Conservation (phyloP, 2,113 vertebrate genomes). For the Hypomesus transpacificus region DNA sequence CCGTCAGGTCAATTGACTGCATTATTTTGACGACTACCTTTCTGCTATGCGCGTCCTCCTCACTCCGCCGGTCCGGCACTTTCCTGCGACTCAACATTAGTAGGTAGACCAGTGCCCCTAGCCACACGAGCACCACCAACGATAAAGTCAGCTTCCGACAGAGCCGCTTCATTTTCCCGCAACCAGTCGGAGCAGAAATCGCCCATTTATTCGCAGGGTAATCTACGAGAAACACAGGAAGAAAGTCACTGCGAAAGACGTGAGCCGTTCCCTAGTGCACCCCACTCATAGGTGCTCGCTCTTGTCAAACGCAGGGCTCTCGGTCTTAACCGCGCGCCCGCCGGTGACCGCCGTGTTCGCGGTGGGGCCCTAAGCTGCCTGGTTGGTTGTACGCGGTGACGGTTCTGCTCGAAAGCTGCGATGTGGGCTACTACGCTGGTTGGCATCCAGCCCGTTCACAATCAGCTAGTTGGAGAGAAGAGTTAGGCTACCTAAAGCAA, state of each 20-base stretch:
- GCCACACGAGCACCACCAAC: constrained; percentile 1
- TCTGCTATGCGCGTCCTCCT: not conserved
- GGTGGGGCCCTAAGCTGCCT: not conserved
- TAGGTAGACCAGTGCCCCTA: not conserved
- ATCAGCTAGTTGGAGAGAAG: constrained; percentile 4
- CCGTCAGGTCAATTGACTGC: too few relatives aligned
- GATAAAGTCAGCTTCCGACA: constrained; percentile 6
- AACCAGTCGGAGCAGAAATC: constrained; percentile 3
- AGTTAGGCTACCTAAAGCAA: not conserved
- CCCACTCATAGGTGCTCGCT: constrained; percentile 11
- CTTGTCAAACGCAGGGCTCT: not conserved
- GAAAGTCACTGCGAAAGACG: constrained; percentile 8
- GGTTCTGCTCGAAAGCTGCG: not conserved
- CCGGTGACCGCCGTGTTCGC: not conserved
- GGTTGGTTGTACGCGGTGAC: constrained; percentile 2
- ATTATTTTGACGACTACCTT: not conserved
- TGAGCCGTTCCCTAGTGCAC: constrained; percentile 11
- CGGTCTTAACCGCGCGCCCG: not conserved
- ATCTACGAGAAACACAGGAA: constrained; percentile 7
- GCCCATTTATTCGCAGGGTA: constrained; percentile 11
- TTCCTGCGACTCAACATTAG: not conserved
- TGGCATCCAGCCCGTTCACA: constrained; percentile 20
- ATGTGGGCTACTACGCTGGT: constrained; percentile 17
- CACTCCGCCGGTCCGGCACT: constrained; percentile 3
- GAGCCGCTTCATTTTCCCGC: constrained; percentile 7